phyloP scores from a whole-genome alignment of 1,140 invertebrate genomes.

The Achatina immaculata region DNA sequence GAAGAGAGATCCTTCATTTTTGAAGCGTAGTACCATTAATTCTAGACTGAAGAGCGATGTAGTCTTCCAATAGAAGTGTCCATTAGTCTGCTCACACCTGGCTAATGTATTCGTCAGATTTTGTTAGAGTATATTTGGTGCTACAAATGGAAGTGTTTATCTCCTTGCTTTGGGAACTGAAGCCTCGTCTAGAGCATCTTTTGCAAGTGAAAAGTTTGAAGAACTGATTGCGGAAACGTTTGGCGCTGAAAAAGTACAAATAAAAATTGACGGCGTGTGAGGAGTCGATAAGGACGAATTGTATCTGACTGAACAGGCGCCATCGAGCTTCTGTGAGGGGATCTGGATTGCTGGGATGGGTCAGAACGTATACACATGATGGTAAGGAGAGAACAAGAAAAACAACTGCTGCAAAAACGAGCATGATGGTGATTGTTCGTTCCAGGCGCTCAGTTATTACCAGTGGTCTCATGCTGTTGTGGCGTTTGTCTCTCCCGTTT shows the following conservation, averaged over 20 bases:
- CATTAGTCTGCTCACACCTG: background rate
- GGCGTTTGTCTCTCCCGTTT: background rate
- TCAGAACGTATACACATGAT: constrained; percentile 34
- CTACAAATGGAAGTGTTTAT: background rate
- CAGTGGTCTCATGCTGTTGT: background rate
- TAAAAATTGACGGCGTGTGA: constrained; percentile 49
- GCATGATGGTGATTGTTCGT: constrained; percentile 42
- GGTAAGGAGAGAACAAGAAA: constrained; percentile 45
- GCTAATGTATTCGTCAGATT: constrained; percentile 8
- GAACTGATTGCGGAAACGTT: constrained; percentile 41
- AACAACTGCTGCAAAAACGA: constrained; percentile 38
- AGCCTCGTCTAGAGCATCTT: background rate
- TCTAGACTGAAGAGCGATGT: background rate
- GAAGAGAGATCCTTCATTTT: background rate
- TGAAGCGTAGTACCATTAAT: background rate
- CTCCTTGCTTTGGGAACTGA: background rate
- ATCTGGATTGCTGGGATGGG: background rate
- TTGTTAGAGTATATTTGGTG: constrained; percentile 19
- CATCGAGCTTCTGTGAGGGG: background rate
- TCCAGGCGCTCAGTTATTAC: constrained; percentile 26
- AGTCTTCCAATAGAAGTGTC: background rate
- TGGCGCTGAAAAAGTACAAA: constrained; percentile 43
- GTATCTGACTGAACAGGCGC: constrained; percentile 31
- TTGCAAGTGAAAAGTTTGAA: constrained; percentile 25
- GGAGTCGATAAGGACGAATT: constrained; percentile 35